phyloP scores from a whole-genome alignment of 64 coral and sea anemone species.

The Dendrophyllia cribrosa region DNA sequence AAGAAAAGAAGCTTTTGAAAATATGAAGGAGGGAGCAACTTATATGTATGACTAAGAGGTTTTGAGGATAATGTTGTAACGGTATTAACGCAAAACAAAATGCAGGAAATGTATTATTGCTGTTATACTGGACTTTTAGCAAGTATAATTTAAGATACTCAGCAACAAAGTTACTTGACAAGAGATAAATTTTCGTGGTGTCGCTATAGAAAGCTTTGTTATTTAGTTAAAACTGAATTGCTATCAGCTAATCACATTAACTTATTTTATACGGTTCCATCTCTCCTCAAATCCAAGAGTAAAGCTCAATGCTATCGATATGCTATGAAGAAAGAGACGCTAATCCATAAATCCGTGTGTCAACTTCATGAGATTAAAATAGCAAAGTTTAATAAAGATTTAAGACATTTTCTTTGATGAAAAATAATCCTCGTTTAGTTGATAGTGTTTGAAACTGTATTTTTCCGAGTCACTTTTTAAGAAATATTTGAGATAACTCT shows the following conservation, averaged over 20 bases:
- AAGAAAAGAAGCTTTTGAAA: neutral
- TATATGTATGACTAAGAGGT: too few relatives aligned
- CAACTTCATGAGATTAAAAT: constrained; percentile 16
- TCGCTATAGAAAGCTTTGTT: neutral
- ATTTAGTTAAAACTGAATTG: constrained; percentile 4
- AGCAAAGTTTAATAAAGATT: constrained; percentile 25
- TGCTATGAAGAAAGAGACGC: neutral
- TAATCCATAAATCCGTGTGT: neutral
- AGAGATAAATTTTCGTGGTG: neutral
- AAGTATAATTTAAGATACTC: neutral
- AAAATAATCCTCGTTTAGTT: neutral
- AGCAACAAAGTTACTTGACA: neutral
- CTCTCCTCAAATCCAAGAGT: neutral
- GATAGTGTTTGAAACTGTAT: neutral
- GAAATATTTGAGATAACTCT: neutral
- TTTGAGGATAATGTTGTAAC: neutral
- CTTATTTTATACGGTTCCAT: neutral
- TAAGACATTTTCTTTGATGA: neutral
- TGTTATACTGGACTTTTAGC: neutral
- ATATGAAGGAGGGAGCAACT: neutral
- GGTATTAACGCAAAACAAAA: neutral
- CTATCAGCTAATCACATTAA: neutral
- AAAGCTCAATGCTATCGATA: too few relatives aligned
- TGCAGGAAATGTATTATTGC: neutral
- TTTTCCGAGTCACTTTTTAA: neutral